Conservation (phyloP, 2,113 vertebrate genomes). For the Benitochromis conjunctus region DNA sequence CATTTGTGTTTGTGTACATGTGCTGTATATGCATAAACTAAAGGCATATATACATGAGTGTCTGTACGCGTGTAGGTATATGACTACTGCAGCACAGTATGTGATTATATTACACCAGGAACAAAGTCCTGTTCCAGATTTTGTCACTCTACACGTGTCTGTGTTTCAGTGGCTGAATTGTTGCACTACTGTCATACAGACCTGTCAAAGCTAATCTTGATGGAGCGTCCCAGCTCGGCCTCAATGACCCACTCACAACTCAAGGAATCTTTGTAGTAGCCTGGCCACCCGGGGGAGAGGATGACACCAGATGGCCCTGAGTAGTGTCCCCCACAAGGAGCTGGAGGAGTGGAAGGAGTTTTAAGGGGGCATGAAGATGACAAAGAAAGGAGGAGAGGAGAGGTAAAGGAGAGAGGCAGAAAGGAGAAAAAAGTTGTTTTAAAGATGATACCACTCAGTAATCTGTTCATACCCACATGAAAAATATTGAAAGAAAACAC, state of each 20-base stretch:
- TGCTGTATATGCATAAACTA: neutral
- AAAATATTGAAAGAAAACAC: neutral
- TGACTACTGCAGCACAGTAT: neutral
- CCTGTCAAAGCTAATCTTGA: slow-evolving; percentile 99
- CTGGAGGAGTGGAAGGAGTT: slow-evolving; percentile 51
- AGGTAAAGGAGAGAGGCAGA: neutral
- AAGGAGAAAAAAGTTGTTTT: neutral
- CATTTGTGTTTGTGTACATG: neutral
- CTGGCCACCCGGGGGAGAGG: slow-evolving; percentile 97
- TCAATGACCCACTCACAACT: slow-evolving; percentile 99
- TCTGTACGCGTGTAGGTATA: neutral
- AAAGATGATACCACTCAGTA: neutral
- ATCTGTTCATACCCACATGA: neutral
- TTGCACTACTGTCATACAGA: slow-evolving; percentile 56
- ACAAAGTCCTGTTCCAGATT: neutral
- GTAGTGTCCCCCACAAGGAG: slow-evolving; percentile 97
- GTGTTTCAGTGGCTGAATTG: slow-evolving; percentile 16
- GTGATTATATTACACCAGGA: neutral
- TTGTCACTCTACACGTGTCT: neutral
- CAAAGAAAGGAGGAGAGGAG: neutral
- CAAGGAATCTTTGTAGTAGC: slow-evolving; percentile 98
- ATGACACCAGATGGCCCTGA: slow-evolving; percentile 92
- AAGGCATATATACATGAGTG: neutral
- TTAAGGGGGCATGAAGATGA: neutral
- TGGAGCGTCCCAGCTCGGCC: slow-evolving; percentile 91